These are phyloP conservation scores for Protobothrops mucrosquamatus DNA, from an alignment of 2,113 vertebrate species.

Conservation along the genomic window DNA sequence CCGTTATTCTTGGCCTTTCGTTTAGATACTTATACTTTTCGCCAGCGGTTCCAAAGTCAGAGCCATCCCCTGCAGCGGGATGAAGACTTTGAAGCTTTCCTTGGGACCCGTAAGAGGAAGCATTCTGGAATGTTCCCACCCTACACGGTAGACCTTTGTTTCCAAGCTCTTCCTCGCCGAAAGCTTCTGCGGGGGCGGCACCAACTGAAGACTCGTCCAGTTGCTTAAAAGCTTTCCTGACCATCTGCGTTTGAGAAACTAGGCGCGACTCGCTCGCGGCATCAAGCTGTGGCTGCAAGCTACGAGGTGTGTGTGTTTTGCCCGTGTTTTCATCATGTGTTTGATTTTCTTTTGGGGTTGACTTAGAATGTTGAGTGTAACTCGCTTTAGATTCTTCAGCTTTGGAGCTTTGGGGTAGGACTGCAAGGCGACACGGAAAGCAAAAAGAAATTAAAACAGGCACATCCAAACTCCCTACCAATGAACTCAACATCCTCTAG, in stretches of 20 bases:
- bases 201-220: constrained; percentile 18
- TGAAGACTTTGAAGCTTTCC: background rate
- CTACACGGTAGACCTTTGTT: constrained; percentile 1
- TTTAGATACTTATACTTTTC: background rate
- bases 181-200: constrained; percentile 10
- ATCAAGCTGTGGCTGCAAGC: constrained; percentile 56
- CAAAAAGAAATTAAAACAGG: constrained; percentile 8
- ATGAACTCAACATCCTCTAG: background rate
- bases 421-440: constrained; percentile 20
- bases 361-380: constrained; percentile 5
- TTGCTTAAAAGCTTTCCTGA: constrained; percentile 1
- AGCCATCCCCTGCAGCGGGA: background rate
- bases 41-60: constrained; percentile 11
- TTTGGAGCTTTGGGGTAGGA: constrained; percentile 46
- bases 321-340: constrained; percentile 10
- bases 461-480: background rate
- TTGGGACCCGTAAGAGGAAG: background rate
- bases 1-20: constrained; percentile 39
- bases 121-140: background rate
- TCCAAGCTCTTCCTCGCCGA: constrained; percentile 19
- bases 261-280: background rate
- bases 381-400: constrained; percentile 44
- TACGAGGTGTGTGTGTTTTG: constrained; percentile 26
- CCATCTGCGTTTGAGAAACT: constrained; percentile 18
- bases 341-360: constrained; percentile 32